Conservation (phyloP, 2,113 vertebrate genomes). For the Cyanoramphus novaezelandiae region DNA sequence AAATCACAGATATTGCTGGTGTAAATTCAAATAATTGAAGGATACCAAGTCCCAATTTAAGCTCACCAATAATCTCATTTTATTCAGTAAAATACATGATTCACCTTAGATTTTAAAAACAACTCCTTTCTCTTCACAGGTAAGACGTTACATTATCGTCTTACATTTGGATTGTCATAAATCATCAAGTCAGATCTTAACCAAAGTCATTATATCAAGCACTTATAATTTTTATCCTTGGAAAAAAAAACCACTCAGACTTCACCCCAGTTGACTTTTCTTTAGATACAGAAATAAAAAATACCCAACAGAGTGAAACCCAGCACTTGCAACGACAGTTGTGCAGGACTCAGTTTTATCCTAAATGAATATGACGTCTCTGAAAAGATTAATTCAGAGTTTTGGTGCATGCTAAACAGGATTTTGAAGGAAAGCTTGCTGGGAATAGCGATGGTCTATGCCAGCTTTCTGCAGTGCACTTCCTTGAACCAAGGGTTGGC, state of each 20-base stretch:
- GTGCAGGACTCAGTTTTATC: neutral
- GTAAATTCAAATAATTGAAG: neutral
- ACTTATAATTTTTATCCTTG: neutral
- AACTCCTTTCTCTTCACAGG: neutral
- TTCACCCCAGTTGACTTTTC: neutral
- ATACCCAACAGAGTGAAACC: neutral
- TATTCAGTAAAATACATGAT: slow-evolving; percentile 1
- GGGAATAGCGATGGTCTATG: neutral
- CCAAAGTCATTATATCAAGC: neutral
- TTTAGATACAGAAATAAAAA: neutral
- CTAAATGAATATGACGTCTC: neutral
- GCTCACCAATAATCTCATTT: neutral
- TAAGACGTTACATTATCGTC: neutral
- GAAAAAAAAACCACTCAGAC: neutral
- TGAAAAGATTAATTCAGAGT: neutral
- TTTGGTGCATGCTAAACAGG: neutral
- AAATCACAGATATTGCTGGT: neutral
- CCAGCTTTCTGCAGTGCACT: neutral
- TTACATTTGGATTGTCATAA: slow-evolving; percentile 32
- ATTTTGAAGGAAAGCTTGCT: neutral
- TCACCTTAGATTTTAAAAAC: slow-evolving; percentile 22
- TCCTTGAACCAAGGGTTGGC: neutral
- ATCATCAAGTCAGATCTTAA: slow-evolving; percentile 18
- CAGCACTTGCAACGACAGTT: neutral
- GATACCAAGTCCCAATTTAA: neutral